Evolutionary conservation across 2,888 invertebrate genomes (phyloP), one percentile per base, ranked within the genome.

Genomic region (Macaria notata): DNA sequence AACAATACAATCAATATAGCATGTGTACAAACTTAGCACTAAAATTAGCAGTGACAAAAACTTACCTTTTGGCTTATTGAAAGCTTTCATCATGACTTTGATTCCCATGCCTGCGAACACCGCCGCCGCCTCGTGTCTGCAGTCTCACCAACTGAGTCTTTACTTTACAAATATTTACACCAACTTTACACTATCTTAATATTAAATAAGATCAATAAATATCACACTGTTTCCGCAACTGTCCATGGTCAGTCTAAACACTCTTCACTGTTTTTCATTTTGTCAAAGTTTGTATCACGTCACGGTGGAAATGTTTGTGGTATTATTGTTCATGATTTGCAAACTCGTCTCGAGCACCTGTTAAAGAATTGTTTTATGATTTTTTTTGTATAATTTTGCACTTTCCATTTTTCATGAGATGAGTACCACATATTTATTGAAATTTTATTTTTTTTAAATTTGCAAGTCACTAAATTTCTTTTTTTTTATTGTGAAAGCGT

Each of bases 1-100:
- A 19, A 1, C 19, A 19, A 19, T 19, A 19, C 19, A 19, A 19
- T 19, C 19, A 19, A 19, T 19, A 19, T 19, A 19, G 19, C 19
- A 19, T 19, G 19, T 36, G 1, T 3, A 36, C 33, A 36, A 4
- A 36, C 33, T 1, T 36, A 19, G 19, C 19, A 1, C 33, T 4
- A 36, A 36, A 36, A 6, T 4, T 33, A 6, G 6, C 33, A 36
- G 33, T 19, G 3, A 36, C 4, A 36, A 7, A 36, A 33, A 42
- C 92, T 92, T 92, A 95, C 95, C 95, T 95, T 95, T 95, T 88
- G 95, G 94, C 94, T 95, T 95, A 93, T 94, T 95, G 93, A 95
- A 95, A 93, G 95, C 95, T 94, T 96, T 96, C 95, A 96, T 95
- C 92, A 94, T 94, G 91, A 94, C 93, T 94, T 95, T 95, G 94